phyloP scores from a whole-genome alignment of 2,797 vertebrate species.

The Allobates femoralis region DNA sequence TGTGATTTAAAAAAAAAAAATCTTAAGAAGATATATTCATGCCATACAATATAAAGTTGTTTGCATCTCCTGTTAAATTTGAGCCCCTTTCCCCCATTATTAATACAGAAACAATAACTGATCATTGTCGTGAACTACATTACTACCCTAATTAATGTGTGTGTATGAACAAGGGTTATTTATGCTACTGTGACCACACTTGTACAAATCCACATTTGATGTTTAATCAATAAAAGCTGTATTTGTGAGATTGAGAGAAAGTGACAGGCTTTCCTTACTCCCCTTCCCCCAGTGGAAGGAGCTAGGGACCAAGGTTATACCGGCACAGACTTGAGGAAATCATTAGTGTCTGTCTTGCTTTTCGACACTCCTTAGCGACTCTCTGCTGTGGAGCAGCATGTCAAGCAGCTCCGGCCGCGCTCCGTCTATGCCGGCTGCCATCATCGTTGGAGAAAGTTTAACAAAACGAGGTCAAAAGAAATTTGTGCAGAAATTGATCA shows the following conservation, averaged over 20 bases:
- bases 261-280: constrained; percentile 34
- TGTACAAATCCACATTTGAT: constrained; percentile 30
- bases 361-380: constrained; percentile 28
- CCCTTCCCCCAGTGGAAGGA: neutral
- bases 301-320: constrained; percentile 33
- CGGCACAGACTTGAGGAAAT: constrained; percentile 52
- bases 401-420: constrained; percentile 38
- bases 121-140: neutral
- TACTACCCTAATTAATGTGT: neutral
- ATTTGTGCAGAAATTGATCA: constrained; percentile 22
- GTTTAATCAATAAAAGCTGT: constrained; percentile 47
- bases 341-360: constrained; percentile 51
- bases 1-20: no score
- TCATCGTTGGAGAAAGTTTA: constrained; percentile 1
- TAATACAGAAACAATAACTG: neutral
- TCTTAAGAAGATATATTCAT: no score
- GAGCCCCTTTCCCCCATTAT: neutral
- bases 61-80: neutral
- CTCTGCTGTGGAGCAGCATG: constrained; percentile 38
- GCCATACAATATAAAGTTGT: no score
- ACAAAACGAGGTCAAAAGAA: constrained; percentile 27
- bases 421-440: constrained; percentile 18
- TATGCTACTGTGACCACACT: constrained; percentile 11
- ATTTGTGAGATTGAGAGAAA: constrained; percentile 39
- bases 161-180: constrained; percentile 13